Evolutionary conservation across 35 echinoderm and acorn worm species (phyloP).

Genomic region (Ptychodera flava): DNA sequence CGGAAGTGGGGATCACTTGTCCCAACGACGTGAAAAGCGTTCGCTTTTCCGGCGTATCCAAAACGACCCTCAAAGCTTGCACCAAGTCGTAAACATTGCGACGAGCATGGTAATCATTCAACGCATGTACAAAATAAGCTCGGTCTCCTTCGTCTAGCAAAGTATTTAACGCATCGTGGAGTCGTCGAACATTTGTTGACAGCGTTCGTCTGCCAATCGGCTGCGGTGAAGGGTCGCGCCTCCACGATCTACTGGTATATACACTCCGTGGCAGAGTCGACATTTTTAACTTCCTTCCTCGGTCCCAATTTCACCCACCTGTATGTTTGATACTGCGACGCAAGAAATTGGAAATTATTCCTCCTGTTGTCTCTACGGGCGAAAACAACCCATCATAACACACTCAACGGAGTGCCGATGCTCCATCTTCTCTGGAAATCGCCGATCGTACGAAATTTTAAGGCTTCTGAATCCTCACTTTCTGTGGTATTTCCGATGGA

Average conservation of each 20-base stretch:
- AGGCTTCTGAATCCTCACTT: background rate
- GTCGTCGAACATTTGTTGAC: slow-evolving; percentile 84
- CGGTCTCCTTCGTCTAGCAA: slow-evolving; percentile 58
- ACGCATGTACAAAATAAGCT: slow-evolving; percentile 76
- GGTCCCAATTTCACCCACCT: background rate
- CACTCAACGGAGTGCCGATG: background rate
- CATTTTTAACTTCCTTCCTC: background rate
- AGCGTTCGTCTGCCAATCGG: slow-evolving; percentile 37
- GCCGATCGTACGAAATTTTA: background rate
- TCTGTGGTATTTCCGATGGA: background rate
- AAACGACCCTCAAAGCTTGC: slow-evolving; percentile 51
- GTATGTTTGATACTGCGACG: background rate
- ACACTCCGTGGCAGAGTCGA: slow-evolving; percentile 21
- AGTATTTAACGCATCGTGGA: slow-evolving; percentile 78
- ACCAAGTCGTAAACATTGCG: slow-evolving; percentile 76
- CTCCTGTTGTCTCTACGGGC: background rate
- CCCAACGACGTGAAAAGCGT: slow-evolving; percentile 60
- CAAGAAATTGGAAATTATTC: background rate
- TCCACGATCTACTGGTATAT: slow-evolving; percentile 6
- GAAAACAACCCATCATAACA: background rate
- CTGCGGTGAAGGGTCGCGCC: slow-evolving; percentile 3
- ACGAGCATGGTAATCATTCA: slow-evolving; percentile 89
- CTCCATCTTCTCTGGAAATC: background rate
- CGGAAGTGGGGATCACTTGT: slow-evolving; percentile 70
- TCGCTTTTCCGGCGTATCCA: slow-evolving; percentile 75